phyloP scores from a whole-genome alignment of 2,888 invertebrate genomes.

The Parochlus steinenii region DNA sequence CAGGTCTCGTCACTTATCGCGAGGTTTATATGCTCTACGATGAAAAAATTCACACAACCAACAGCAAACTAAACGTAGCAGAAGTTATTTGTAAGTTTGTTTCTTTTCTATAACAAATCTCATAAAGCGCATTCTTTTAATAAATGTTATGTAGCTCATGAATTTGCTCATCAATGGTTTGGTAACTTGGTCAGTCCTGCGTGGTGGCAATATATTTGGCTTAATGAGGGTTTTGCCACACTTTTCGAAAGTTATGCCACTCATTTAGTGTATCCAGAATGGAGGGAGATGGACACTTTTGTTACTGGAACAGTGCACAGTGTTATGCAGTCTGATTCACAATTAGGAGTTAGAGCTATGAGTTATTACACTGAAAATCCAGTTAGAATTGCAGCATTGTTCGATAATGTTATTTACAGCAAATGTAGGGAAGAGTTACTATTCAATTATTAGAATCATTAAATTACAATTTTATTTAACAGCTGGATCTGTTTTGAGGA shows the following conservation, averaged over 20 bases:
- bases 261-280: constrained; percentile 27
- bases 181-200: constrained; percentile 45
- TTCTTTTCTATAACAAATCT: too few relatives aligned
- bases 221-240: constrained; percentile 48
- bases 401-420: constrained; percentile 72
- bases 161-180: constrained; percentile 39
- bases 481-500: constrained; percentile 29
- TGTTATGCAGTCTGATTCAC: constrained; percentile 51
- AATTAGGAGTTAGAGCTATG: constrained; percentile 61
- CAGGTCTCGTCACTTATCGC: constrained; percentile 70
- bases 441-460: neutral
- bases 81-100: too few relatives aligned
- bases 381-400: constrained; percentile 63
- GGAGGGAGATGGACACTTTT: constrained; percentile 62
- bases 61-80: too few relatives aligned
- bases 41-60: constrained; percentile 32
- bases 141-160: too few relatives aligned
- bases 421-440: constrained; percentile 47
- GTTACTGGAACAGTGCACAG: constrained; percentile 53
- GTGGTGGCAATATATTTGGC: constrained; percentile 48
- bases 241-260: constrained; percentile 48
- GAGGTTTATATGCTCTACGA: constrained; percentile 26
- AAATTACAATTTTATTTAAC: neutral
- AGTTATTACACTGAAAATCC: constrained; percentile 68
- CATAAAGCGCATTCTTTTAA: too few relatives aligned